Percentiles rank a stretch among this genome's conserved stretches.
Conservation (phyloP, 1,140 invertebrate species). For the Hycleus phaleratus region DNA sequence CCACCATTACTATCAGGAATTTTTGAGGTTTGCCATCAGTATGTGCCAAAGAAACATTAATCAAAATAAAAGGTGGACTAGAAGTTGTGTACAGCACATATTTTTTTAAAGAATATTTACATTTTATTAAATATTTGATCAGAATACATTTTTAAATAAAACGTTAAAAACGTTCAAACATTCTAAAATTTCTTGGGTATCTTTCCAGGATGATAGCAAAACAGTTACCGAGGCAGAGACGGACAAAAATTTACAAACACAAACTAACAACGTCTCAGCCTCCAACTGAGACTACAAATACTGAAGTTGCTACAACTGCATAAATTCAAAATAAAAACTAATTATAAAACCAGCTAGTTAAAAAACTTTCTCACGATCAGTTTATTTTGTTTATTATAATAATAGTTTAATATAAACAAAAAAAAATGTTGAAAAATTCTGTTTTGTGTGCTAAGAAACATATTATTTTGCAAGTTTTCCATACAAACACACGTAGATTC, state of each 20-base stretch:
- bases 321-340: background rate
- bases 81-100: background rate
- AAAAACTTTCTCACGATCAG: background rate
- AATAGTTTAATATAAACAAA: too few relatives aligned
- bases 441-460: background rate
- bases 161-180: background rate
- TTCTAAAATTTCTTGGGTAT: conserved; percentile 33
- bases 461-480: conserved; percentile 11
- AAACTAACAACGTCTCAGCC: conserved; percentile 28
- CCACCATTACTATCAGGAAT: too few relatives aligned
- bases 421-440: too few relatives aligned
- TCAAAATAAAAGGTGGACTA: conserved; percentile 2
- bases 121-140: conserved; percentile 7
- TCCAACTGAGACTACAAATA: conserved; percentile 26
- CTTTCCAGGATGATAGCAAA: conserved; percentile 41
- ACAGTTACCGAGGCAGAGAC: conserved; percentile 34
- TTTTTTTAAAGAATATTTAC: conserved; percentile 5
- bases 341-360: background rate
- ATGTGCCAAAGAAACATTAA: background rate
- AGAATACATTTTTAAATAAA: conserved; percentile 18
- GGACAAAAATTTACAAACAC: conserved; percentile 34
- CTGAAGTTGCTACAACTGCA: conserved; percentile 25
- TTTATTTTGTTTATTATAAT: conserved; percentile 1
- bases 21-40: too few relatives aligned
- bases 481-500: background rate